These are phyloP conservation scores for Andrena flavipes DNA, from an alignment of 2,888 invertebrate species.

Conservation along the genomic window DNA sequence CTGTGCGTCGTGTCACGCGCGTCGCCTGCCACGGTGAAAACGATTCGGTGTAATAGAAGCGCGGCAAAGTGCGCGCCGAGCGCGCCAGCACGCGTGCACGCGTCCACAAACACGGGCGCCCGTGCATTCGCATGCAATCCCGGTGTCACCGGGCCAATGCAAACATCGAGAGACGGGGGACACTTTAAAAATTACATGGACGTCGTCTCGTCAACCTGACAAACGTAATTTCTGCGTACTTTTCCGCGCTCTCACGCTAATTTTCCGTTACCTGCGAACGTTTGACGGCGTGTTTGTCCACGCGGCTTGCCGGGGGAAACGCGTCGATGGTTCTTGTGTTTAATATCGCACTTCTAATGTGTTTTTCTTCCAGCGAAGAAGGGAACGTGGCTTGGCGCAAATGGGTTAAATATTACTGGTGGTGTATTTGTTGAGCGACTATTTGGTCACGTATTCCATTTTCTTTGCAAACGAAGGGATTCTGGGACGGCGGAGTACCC, in stretches of 20 bases:
- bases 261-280: slow-evolving; percentile 35
- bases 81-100: not conserved
- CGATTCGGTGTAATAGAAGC: slow-evolving; percentile 39
- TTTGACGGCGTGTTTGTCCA: slow-evolving; percentile 27
- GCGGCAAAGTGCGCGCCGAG: slow-evolving; percentile 8
- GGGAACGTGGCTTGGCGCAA: not conserved
- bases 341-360: slow-evolving; percentile 5
- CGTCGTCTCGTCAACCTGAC: not conserved
- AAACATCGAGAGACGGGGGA: slow-evolving; percentile 9
- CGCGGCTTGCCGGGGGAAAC: not conserved
- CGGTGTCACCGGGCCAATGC: slow-evolving; percentile 1
- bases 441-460: too few species aligned
- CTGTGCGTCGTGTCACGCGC: slow-evolving; percentile 8
- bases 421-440: too few species aligned
- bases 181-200: slow-evolving; percentile 33
- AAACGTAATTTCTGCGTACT: slow-evolving; percentile 32
- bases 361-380: not conserved
- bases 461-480: too few species aligned
- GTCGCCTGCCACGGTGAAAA: slow-evolving; percentile 20
- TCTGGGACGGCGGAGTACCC: too few species aligned
- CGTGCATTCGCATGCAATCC: slow-evolving; percentile 14
- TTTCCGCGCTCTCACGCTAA: slow-evolving; percentile 30
- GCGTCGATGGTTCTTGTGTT: not conserved
- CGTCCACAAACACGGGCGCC: not conserved
- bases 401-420: not conserved